A percentile compares a stretch with the other conserved stretches of the same genome.
These are phyloP conservation scores for Nephrocerus scutellatus DNA, from an alignment of 2,888 invertebrate genomes.

Conservation along the genomic window DNA sequence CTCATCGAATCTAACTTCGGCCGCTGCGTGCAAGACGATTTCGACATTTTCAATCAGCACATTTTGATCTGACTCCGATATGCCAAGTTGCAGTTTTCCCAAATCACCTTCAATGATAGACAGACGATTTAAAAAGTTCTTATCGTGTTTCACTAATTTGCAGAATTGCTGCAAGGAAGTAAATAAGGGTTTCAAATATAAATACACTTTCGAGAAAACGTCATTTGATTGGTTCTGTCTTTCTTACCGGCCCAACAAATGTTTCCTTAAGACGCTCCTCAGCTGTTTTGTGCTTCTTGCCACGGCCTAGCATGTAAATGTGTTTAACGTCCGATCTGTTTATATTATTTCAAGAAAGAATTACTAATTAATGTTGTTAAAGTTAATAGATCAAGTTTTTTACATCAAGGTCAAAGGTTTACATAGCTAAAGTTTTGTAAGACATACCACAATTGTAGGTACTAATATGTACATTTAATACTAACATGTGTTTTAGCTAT, in stretches of 20 bases:
- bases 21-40: slow-evolving; percentile 30
- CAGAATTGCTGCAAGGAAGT: slow-evolving; percentile 19
- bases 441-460: no score
- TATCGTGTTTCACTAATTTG: slow-evolving; percentile 17
- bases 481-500: no score
- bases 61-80: slow-evolving; percentile 20
- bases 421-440: no score
- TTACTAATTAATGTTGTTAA: no score
- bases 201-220: no score
- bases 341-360: no score
- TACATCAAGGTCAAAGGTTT: no score
- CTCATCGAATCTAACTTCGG: slow-evolving; percentile 31
- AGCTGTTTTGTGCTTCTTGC: slow-evolving; percentile 21
- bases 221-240: no score
- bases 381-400: no score
- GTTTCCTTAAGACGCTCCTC: slow-evolving; percentile 21
- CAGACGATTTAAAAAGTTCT: slow-evolving; percentile 24
- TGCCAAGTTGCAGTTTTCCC: slow-evolving; percentile 20
- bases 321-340: slow-evolving; percentile 24
- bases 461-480: no score
- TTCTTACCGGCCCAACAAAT: slow-evolving; percentile 19
- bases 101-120: slow-evolving; percentile 29
- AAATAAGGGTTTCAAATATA: no score
- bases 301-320: slow-evolving; percentile 23
- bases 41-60: slow-evolving; percentile 26